phyloP scores from a whole-genome alignment of 2,113 vertebrate genomes.

The Sitta europaea region DNA sequence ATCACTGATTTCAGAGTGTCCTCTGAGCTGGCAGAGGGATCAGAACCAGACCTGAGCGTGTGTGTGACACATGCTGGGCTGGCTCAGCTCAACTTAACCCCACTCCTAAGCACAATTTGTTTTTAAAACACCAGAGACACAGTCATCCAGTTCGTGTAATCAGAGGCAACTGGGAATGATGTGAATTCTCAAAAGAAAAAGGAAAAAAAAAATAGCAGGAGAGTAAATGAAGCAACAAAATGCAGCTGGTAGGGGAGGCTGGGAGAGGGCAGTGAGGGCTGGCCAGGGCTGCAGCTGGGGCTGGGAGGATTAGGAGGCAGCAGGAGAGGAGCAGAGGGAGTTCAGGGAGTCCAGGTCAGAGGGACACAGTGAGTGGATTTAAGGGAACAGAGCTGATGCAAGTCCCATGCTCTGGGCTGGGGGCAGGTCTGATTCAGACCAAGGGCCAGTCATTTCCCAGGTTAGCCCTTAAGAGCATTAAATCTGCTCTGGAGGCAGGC shows the following conservation, averaged over 20 bases:
- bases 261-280: neutral
- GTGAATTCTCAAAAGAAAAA: neutral
- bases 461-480: too few species aligned
- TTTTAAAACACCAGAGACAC: neutral
- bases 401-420: neutral
- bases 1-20: neutral
- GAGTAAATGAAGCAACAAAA: neutral
- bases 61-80: neutral
- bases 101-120: neutral
- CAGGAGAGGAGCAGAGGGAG: slow-evolving; percentile 8
- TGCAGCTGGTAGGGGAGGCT: neutral
- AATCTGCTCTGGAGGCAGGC: neutral
- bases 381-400: slow-evolving; percentile 30
- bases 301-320: neutral
- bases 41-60: neutral
- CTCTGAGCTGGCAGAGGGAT: neutral
- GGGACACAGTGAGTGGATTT: neutral
- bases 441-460: accelerated
- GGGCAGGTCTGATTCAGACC: slow-evolving; percentile 14
- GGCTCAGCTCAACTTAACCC: neutral
- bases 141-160: neutral
- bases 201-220: neutral
- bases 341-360: neutral
- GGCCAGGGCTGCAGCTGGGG: neutral
- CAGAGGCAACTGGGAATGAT: neutral